Percentiles rank a stretch among this genome's conserved stretches.
These are phyloP conservation scores for Trilocha varians DNA, from an alignment of 2,888 invertebrate species.

Conservation along the genomic window DNA sequence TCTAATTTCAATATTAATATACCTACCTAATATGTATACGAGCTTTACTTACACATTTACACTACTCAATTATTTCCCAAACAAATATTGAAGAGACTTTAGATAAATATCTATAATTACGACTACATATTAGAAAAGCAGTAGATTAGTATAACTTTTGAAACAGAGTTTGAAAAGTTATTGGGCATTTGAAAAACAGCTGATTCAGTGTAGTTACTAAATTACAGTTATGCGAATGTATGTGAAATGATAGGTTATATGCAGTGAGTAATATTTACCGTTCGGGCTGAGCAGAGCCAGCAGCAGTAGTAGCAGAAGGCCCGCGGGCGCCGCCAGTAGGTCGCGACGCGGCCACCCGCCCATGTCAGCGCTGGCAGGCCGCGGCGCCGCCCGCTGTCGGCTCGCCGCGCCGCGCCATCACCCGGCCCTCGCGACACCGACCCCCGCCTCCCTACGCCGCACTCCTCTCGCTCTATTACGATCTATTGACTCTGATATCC, in stretches of 20 bases:
- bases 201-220: too few species aligned
- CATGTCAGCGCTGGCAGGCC: conserved; percentile 68
- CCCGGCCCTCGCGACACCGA: conserved; percentile 41
- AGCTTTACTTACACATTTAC: too few species aligned
- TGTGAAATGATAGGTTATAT: not conserved
- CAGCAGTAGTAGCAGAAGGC: conserved; percentile 69
- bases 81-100: too few species aligned
- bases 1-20: too few species aligned
- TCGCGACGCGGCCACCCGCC: conserved; percentile 69
- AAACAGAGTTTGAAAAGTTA: too few species aligned
- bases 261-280: conserved; percentile 34
- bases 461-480: conserved; percentile 52
- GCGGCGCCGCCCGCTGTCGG: conserved; percentile 58
- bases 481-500: conserved; percentile 56
- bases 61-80: too few species aligned
- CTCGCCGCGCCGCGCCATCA: conserved; percentile 59
- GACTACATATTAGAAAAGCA: too few species aligned
- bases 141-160: too few species aligned
- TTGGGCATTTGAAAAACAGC: too few species aligned
- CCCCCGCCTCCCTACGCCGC: conserved; percentile 42
- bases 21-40: too few species aligned
- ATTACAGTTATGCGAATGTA: not conserved
- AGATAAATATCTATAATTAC: too few species aligned
- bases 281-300: conserved; percentile 67
- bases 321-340: conserved; percentile 70